phyloP scores from a whole-genome alignment of 2,113 vertebrate genomes.

The Neodon shergylaensis region DNA sequence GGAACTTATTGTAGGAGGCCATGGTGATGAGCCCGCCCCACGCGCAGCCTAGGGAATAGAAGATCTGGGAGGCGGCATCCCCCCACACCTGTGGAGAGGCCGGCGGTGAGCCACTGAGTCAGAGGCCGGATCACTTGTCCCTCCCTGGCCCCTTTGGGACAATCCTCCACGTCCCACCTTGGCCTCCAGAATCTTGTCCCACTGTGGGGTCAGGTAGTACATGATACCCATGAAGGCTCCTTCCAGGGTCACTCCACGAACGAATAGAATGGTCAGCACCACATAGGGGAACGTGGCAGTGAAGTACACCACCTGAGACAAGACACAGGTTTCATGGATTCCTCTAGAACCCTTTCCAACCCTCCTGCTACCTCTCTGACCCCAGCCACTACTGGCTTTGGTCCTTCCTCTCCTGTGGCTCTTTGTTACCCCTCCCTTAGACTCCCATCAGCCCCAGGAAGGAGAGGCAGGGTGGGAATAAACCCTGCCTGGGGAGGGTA shows the following conservation, averaged over 20 bases:
- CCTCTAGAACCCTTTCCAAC: neutral
- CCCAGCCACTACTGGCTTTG: too few relatives aligned
- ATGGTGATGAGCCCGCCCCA: constrained; percentile 99
- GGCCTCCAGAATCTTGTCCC: constrained; percentile 97
- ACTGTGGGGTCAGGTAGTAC: constrained; percentile 98
- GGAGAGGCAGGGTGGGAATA: neutral
- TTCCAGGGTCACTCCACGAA: constrained; percentile 96
- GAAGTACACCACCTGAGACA: constrained; percentile 95
- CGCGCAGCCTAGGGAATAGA: constrained; percentile 97
- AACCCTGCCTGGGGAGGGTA: neutral
- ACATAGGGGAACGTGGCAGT: constrained; percentile 98
- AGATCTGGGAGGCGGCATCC: constrained; percentile 98
- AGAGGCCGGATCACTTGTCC: neutral
- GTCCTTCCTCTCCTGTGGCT: neutral
- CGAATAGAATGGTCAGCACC: constrained; percentile 97
- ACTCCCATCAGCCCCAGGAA: neutral
- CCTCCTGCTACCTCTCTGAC: neutral
- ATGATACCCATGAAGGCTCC: constrained; percentile 94
- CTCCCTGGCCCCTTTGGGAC: fast-evolving
- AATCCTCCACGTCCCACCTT: constrained; percentile 87
- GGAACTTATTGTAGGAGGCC: constrained; percentile 99
- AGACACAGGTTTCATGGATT: neutral
- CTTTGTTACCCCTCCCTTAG: neutral
- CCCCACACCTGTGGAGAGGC: constrained; percentile 93
- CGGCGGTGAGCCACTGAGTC: neutral